These are phyloP conservation scores for Grammomys surdaster DNA, from an alignment of 2,113 vertebrate genomes.

Conservation along the genomic window DNA sequence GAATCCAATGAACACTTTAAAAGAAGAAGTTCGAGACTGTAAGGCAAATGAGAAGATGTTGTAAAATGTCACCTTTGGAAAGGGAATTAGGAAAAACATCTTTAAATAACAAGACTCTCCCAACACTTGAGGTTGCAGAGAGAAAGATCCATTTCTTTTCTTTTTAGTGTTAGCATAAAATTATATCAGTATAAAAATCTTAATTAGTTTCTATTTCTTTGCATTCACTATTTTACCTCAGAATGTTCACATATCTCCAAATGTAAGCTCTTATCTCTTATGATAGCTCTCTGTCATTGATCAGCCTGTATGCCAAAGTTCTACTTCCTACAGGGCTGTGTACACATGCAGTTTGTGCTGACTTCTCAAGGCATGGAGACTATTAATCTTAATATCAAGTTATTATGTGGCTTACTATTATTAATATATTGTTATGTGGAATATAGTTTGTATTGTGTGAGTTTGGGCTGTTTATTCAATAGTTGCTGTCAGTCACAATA, in stretches of 20 bases:
- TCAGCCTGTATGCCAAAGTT: neutral
- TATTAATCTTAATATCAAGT: slow-evolving; percentile 31
- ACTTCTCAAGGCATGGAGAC: neutral
- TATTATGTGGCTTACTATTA: neutral
- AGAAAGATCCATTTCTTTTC: neutral
- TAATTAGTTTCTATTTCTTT: neutral
- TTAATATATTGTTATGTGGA: too few species aligned
- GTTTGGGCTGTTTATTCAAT: neutral
- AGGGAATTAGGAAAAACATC: neutral
- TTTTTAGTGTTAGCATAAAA: neutral
- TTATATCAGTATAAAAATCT: neutral
- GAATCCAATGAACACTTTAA: neutral
- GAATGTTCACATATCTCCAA: neutral
- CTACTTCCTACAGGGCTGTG: neutral
- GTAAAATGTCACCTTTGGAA: accelerated
- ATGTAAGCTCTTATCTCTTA: neutral
- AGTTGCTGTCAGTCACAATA: neutral
- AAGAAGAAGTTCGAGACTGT: neutral
- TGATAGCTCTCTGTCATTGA: neutral
- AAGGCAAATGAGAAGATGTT: neutral
- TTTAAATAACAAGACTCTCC: neutral
- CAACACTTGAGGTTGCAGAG: neutral
- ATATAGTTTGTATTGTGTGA: neutral
- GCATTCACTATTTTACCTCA: neutral
- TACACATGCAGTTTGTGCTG: neutral